Evolutionary conservation across 2,113 vertebrate genomes (phyloP).

Genomic region (Fregata magnificens): DNA sequence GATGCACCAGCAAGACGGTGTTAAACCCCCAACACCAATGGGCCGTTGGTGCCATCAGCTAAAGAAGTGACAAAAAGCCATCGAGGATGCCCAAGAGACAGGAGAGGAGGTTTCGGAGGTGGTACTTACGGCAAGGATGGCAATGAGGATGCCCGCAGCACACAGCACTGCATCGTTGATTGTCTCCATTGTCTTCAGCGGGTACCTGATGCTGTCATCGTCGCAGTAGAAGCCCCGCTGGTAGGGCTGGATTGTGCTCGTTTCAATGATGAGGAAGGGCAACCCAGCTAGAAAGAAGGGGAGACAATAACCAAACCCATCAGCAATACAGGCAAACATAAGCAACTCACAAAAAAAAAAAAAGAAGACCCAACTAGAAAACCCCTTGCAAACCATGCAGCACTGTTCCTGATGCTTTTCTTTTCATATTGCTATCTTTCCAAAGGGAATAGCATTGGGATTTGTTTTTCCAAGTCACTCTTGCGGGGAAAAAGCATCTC

Average conservation of each 20-base stretch:
- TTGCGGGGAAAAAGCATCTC: constrained; percentile 4
- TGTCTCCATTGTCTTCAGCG: constrained; percentile 92
- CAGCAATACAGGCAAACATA: neutral
- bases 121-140: constrained; percentile 91
- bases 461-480: constrained; percentile 41
- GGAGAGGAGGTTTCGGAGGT: neutral
- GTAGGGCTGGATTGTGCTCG: constrained; percentile 95
- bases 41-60: neutral
- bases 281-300: constrained; percentile 85
- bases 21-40: accelerated
- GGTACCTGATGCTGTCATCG: constrained; percentile 96
- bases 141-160: constrained; percentile 94
- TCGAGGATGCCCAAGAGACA: neutral
- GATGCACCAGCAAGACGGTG: neutral
- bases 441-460: neutral
- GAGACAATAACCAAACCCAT: neutral
- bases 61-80: neutral
- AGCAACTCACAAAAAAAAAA: constrained; percentile 39
- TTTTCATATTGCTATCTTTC: neutral
- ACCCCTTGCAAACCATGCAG: neutral
- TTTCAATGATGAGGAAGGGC: constrained; percentile 98
- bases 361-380: neutral
- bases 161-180: constrained; percentile 95
- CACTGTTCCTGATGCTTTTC: neutral
- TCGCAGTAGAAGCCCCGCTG: constrained; percentile 92